phyloP scores from a whole-genome alignment of 2,113 vertebrate genomes.

The Tretioscincus oriximinensis region DNA sequence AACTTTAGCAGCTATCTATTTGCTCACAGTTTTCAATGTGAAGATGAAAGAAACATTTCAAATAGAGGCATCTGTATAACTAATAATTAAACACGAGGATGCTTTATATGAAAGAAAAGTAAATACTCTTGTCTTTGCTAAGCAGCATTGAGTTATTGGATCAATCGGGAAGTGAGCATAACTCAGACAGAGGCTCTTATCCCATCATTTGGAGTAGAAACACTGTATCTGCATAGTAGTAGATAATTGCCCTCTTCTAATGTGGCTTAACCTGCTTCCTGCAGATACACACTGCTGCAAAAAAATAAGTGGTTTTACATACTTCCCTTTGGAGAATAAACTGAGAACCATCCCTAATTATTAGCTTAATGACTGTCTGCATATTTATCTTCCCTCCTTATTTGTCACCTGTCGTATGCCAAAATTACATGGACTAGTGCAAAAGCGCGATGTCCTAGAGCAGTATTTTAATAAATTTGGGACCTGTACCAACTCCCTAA shows the following conservation, averaged over 20 bases:
- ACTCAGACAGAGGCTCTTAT: too few species aligned
- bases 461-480: neutral
- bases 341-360: too few species aligned
- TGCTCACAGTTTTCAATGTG: slow-evolving; percentile 51
- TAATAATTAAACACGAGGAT: slow-evolving; percentile 30
- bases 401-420: neutral
- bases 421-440: neutral
- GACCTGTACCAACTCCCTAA: neutral
- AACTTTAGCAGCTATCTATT: slow-evolving; percentile 37
- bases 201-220: too few species aligned
- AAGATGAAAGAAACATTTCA: slow-evolving; percentile 53
- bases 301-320: neutral
- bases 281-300: neutral
- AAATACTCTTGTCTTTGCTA: neutral
- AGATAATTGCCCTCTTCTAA: too few species aligned
- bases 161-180: too few species aligned
- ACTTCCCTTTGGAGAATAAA: neutral
- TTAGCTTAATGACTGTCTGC: neutral
- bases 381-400: neutral
- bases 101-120: neutral
- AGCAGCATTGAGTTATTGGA: neutral
- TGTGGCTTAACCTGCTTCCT: too few species aligned
- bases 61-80: slow-evolving; percentile 52
- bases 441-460: neutral
- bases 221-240: too few species aligned